These are phyloP conservation scores for Lycocorax pyrrhopterus DNA, from an alignment of 2,113 vertebrate species.

Conservation along the genomic window DNA sequence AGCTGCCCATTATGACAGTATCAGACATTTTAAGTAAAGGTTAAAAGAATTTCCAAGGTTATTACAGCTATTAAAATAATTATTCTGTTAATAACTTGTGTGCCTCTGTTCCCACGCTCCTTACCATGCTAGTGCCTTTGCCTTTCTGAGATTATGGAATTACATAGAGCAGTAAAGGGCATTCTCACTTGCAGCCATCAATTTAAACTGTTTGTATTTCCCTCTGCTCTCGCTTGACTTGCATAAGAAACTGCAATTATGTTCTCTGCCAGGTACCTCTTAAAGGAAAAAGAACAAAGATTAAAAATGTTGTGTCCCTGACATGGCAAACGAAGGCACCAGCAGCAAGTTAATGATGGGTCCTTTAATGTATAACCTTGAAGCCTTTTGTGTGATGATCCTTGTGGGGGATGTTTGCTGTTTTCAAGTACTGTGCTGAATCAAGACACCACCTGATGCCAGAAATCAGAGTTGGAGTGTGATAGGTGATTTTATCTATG, in stretches of 20 bases:
- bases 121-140: not conserved
- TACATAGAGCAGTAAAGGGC: accelerated
- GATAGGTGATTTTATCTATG: not conserved
- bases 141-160: not conserved
- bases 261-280: not conserved
- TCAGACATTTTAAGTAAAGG: not conserved
- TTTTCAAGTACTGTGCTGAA: not conserved
- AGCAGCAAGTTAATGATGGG: not conserved
- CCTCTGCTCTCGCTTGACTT: not conserved
- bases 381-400: not conserved
- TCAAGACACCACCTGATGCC: not conserved
- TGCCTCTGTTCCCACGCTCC: not conserved
- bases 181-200: not conserved
- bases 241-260: not conserved
- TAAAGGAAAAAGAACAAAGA: not conserved
- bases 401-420: not conserved
- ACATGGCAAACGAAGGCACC: not conserved
- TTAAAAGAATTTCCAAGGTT: not conserved
- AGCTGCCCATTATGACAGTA: not conserved
- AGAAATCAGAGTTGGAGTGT: not conserved
- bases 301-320: not conserved
- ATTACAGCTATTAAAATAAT: not conserved
- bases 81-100: not conserved
- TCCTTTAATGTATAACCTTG: not conserved
- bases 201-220: not conserved